Evolutionary conservation across 2,888 invertebrate genomes (phyloP).

Genomic region (Eupeodes latifasciatus): DNA sequence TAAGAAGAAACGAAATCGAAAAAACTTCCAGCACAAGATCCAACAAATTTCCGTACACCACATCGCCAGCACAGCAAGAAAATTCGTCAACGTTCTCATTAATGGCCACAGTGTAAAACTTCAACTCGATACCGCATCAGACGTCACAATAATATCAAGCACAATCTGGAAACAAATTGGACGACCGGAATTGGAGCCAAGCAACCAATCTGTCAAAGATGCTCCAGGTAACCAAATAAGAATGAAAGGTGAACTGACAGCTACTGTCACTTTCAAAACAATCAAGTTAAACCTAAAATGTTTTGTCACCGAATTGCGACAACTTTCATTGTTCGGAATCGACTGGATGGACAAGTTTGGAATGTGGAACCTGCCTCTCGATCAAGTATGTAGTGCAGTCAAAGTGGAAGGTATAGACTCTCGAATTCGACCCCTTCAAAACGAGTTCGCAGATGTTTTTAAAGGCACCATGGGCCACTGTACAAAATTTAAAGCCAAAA

Average conservation of each 20-base stretch:
- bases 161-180: constrained; percentile 54
- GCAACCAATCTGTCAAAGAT: constrained; percentile 19
- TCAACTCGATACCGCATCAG: constrained; percentile 52
- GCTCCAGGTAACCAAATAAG: constrained; percentile 9
- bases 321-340: constrained; percentile 31
- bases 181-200: not conserved
- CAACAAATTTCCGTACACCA: not conserved
- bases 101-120: constrained; percentile 20
- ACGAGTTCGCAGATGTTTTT: constrained; percentile 61
- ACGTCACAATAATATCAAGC: constrained; percentile 55
- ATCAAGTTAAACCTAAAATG: not conserved
- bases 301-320: not conserved
- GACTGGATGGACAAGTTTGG: constrained; percentile 30
- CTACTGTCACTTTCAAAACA: not conserved
- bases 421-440: constrained; percentile 18
- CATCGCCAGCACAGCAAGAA: not conserved
- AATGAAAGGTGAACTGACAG: not conserved
- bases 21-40: not conserved
- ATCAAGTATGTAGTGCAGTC: constrained; percentile 14
- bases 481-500: constrained; percentile 72
- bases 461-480: constrained; percentile 56
- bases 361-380: constrained; percentile 29
- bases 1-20: not conserved
- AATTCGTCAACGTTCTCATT: constrained; percentile 36
- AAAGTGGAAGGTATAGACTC: not conserved